Base-by-base conservation (phyloP, 2,797 vertebrate species). In the Rhinophrynus dorsalis region DNA sequence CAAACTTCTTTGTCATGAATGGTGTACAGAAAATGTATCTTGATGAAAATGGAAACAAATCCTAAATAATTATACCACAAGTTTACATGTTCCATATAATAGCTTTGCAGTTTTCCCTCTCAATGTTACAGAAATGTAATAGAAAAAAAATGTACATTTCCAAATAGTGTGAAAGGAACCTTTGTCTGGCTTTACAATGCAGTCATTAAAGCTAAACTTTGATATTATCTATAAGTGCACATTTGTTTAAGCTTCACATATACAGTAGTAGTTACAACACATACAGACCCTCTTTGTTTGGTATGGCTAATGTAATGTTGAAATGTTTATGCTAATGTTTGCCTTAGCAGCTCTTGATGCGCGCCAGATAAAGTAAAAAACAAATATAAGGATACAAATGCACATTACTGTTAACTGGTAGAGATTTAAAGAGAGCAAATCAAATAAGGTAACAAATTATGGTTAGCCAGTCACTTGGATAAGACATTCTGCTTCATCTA, bases 271-370 rank as follows among this genome's bases (percentile, higher is more conserved):
- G 2, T 57, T 59, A 18, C 6, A 23, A 40, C 26, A 56, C 24
- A 29, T 47, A 42, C 38, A 52, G 45, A 26, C 13, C 52, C 32
- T 50, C 45, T 62, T 71, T 45, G 62, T 52, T 35, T 55, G 35
- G 18, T 74, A 57, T 55, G 66, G 56, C 42, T 70, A 71, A 52
- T 69, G 55, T 60, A 26, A 11, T n/a, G 5, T 50, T 64, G 51
- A 75, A 60, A 71, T 1, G 13, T 47, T 42, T 80, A 20, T 57
- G 11, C 11, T 57, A 45, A 69, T 75, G 52, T 67, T 76, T 77
- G 64, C 52, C n/a, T 74, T 77, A 68, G 3, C 38, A 8, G 13
- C 9, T 68, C 65, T 56, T 55, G 20, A 48, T 68, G 21, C 37
- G 13, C 67, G 63, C 64, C 17, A 65, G 40, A 75, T 60, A 76